These are phyloP conservation scores for Tetraneura akinire DNA, from an alignment of 1,140 invertebrate genomes.

Conservation along the genomic window DNA sequence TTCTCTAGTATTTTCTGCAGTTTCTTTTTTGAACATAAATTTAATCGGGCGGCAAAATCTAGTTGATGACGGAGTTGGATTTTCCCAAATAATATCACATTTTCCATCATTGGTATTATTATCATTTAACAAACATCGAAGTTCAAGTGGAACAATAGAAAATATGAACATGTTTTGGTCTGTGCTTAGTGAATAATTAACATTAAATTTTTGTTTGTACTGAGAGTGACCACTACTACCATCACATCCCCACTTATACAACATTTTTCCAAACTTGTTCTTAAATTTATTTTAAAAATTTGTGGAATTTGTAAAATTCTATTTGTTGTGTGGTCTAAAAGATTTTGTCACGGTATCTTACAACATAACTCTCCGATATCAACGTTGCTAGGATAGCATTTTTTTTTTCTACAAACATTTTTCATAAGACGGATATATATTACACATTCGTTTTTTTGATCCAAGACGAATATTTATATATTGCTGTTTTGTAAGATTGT, in stretches of 20 bases:
- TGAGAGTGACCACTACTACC: background rate
- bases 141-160: conserved; percentile 1
- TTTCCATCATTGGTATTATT: background rate
- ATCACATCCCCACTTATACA: conserved; percentile 8
- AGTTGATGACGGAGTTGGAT: background rate
- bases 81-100: conserved; percentile 16
- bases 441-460: background rate
- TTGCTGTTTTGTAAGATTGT: background rate
- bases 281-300: background rate
- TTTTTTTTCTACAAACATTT: background rate
- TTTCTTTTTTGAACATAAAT: conserved; percentile 22
- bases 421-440: conserved; percentile 10
- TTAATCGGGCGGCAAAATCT: conserved; percentile 7
- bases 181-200: background rate
- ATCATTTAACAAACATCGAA: background rate
- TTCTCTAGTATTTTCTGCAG: background rate
- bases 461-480: background rate
- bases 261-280: background rate
- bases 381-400: background rate
- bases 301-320: background rate
- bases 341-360: background rate
- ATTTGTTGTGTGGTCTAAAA: background rate
- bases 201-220: background rate
- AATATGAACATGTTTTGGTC: conserved; percentile 1
- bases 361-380: background rate